Evolutionary conservation across 1,140 invertebrate genomes (phyloP).

Genomic region (Melanaphis sacchari): DNA sequence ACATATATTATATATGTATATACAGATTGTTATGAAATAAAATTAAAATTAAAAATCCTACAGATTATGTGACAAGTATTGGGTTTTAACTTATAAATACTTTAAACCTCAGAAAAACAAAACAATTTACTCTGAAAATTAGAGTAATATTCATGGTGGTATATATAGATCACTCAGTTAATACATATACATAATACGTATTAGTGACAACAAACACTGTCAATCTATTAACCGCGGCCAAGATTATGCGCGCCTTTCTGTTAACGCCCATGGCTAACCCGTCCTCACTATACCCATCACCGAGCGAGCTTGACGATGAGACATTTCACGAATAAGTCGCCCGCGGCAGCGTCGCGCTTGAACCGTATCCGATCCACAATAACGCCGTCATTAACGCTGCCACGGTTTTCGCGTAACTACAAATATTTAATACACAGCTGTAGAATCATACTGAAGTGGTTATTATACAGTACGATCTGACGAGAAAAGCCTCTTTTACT

Average conservation of each 20-base stretch:
- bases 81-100: neutral
- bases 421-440: neutral
- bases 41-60: neutral
- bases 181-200: neutral
- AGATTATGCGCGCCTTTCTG: neutral
- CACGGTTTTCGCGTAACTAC: neutral
- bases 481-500: neutral
- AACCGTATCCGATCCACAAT: neutral
- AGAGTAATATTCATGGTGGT: neutral
- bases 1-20: too few relatives aligned
- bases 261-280: neutral
- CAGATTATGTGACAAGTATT: neutral
- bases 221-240: neutral
- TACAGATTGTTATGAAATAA: neutral
- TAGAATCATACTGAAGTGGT: neutral
- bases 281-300: neutral
- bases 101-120: neutral
- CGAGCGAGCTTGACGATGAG: neutral
- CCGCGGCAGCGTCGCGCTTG: neutral
- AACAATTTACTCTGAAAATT: neutral
- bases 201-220: neutral
- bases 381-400: neutral
- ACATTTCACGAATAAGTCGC: neutral
- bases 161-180: neutral
- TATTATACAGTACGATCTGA: neutral